Evolutionary conservation across 2,113 vertebrate genomes (phyloP).

Genomic region (Anthoscopus minutus): DNA sequence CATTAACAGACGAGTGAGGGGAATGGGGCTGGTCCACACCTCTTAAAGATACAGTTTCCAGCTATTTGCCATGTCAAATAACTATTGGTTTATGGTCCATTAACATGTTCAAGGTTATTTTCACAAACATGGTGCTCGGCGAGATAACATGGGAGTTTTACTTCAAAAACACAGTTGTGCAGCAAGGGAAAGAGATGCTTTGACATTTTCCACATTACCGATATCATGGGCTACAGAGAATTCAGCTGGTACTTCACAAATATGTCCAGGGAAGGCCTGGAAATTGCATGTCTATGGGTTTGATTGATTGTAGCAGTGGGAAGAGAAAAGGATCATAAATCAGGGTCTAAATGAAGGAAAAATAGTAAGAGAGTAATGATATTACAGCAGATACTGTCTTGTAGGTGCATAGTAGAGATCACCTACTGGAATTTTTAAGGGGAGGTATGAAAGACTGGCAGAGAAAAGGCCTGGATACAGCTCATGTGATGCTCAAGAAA

Average conservation of each 20-base stretch:
- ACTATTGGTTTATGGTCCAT: not conserved
- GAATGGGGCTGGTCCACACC: not conserved
- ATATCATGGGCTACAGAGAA: not conserved
- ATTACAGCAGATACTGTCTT: not conserved
- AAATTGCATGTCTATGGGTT: not conserved
- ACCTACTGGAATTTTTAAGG: not conserved
- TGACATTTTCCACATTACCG: not conserved
- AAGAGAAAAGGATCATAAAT: constrained; percentile 10
- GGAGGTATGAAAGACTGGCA: not conserved
- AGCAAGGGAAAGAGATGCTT: not conserved
- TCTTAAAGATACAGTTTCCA: not conserved
- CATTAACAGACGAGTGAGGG: not conserved
- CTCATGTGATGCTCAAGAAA: constrained; percentile 19
- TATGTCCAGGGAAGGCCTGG: not conserved
- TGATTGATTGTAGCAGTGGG: not conserved
- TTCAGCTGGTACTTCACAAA: not conserved
- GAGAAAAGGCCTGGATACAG: not conserved
- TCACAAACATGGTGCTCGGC: not conserved
- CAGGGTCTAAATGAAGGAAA: not conserved
- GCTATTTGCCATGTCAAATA: not conserved
- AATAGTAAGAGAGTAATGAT: not conserved
- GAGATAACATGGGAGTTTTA: constrained; percentile 2
- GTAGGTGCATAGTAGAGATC: not conserved
- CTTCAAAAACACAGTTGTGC: not conserved
- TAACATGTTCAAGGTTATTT: constrained; percentile 23